Conservation (phyloP, 2,113 vertebrate species). For the Dromaius novaehollandiae region DNA sequence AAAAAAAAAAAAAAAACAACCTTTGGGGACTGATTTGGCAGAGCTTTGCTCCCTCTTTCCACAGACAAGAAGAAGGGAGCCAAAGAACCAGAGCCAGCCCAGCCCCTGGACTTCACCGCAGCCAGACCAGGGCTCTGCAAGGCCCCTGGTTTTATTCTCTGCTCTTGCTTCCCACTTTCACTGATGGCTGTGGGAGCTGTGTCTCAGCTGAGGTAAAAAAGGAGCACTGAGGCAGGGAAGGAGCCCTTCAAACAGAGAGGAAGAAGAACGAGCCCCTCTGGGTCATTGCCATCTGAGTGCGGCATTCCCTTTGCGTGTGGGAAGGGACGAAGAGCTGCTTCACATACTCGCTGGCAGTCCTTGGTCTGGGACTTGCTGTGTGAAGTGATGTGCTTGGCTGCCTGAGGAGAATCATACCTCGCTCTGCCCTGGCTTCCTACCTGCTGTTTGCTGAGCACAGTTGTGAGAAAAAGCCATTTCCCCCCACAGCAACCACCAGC, state of each 20-base stretch:
- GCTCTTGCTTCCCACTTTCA: not conserved
- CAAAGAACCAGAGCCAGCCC: not conserved
- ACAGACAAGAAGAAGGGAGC: too few species aligned
- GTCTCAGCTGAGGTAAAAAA: not conserved
- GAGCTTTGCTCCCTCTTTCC: too few species aligned
- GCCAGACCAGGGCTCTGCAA: not conserved
- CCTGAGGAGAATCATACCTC: not conserved
- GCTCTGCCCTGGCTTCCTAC: not conserved
- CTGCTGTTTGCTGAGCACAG: not conserved
- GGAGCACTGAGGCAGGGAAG: not conserved
- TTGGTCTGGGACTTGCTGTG: not conserved
- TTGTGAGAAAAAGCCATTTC: not conserved
- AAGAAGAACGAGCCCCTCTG: not conserved
- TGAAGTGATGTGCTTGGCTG: not conserved
- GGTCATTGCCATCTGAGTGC: not conserved
- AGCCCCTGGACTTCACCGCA: rapidly evolving
- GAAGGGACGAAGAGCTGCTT: not conserved
- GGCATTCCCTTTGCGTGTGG: not conserved
- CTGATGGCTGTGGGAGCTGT: not conserved
- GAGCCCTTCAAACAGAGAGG: not conserved
- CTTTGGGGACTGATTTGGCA: too few species aligned
- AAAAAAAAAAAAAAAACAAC: too few species aligned
- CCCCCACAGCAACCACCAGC: not conserved
- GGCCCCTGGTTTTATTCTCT: not conserved
- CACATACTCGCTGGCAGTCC: not conserved